Evolutionary conservation across 2,888 invertebrate genomes (phyloP).

Genomic region (Escarpia spicata): DNA sequence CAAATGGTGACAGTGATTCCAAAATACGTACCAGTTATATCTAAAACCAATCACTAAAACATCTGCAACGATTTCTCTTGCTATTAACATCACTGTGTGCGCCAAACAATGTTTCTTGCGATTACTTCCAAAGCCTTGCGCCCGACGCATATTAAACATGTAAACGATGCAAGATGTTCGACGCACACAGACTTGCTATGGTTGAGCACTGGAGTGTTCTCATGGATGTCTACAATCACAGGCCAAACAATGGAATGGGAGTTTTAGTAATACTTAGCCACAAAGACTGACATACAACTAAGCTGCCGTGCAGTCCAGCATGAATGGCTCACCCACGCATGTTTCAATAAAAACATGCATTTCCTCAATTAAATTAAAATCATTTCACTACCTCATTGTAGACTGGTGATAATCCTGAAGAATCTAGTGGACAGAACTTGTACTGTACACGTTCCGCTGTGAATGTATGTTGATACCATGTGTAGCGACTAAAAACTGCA

Average conservation of each 20-base stretch:
- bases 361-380: background rate
- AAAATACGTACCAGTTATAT: background rate
- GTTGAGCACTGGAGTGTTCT: background rate
- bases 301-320: background rate
- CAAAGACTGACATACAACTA: background rate
- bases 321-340: background rate
- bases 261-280: constrained; percentile 3
- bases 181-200: background rate
- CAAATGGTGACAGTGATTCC: background rate
- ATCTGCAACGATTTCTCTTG: background rate
- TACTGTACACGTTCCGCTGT: background rate
- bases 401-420: background rate
- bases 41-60: background rate
- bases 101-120: background rate
- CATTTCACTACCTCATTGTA: background rate
- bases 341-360: background rate
- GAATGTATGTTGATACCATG: background rate
- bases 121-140: background rate
- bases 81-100: background rate
- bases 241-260: background rate
- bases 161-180: background rate
- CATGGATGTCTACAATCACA: background rate
- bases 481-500: background rate
- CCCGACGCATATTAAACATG: background rate
- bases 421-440: background rate